Evolutionary conservation across 1,140 invertebrate genomes (phyloP), one percentile per base, ranked within the genome.

Genomic region (Cepaea nemoralis): DNA sequence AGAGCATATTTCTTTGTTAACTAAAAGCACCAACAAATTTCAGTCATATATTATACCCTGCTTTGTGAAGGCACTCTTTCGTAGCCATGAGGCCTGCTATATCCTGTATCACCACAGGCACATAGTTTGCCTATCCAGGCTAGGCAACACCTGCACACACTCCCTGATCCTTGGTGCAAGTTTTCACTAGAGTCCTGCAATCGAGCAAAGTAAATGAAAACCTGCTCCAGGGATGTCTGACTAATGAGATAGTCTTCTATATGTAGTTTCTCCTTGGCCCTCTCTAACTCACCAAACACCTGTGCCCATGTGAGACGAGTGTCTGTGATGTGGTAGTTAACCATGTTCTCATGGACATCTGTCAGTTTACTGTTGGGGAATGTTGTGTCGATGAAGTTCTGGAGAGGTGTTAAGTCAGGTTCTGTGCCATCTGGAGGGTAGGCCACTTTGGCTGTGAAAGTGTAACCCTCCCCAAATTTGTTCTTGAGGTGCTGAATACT

Each of bases 211-310:
- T 91, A 91, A 14, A 93, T 87, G 84, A 93, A 93, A 12, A 95
- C 95, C 93, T 96, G 95, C 87, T 96, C 95, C 59, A 96, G 91
- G 8, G 95, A 95, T 42, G 94, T 95, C 88, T 96, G 95, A 84
- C 94, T 95, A 42, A 96, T 90, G 1, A 94, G 95, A 90, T 94
- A 96, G 90, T 96, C 95, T 48, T 94, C 94, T 42, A 95, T 93
- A 79, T 93, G 90, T 82, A 94, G 92, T 40, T 90, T 89, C 71
- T 93, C 90, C 80, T 93, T 92, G 82, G 87, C 87, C 42, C 81
- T 66, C 66, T 94, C 93, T 90, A 96, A 92, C 80, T 93, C 92
- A 22, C 92, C 91, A 90, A 96, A 95, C 74, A 95, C 93, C 82
- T 91, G 89, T 80, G 94, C 94, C 86, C 95, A 92, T 12, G 91